These are phyloP conservation scores for Nannobrachium achirus DNA, from an alignment of 2,113 vertebrate species.

Conservation along the genomic window DNA sequence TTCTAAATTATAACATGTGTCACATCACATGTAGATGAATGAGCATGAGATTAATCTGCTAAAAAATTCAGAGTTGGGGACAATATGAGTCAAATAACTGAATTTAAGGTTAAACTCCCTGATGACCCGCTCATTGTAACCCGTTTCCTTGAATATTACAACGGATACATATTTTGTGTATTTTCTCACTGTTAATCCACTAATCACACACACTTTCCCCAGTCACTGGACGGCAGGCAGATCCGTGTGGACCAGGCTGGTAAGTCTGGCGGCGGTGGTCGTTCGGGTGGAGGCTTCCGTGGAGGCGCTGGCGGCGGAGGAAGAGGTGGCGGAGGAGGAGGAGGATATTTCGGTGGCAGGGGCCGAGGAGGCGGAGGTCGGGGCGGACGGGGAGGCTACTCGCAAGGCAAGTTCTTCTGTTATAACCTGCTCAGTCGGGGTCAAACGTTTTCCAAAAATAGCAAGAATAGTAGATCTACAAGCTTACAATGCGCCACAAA, in stretches of 20 bases:
- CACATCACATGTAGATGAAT: no score
- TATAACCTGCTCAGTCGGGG: no score
- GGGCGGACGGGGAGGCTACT: slow-evolving; percentile 82
- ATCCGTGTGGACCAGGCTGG: slow-evolving; percentile 87
- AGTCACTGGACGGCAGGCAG: slow-evolving; percentile 86
- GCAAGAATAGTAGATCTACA: no score
- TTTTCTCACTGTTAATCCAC: not conserved
- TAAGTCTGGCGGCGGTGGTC: slow-evolving; percentile 77
- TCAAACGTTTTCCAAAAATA: no score
- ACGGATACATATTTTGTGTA: not conserved
- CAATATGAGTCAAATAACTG: no score
- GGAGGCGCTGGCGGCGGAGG: slow-evolving; percentile 73
- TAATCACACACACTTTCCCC: not conserved
- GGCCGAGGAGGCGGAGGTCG: slow-evolving; percentile 79
- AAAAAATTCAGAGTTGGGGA: no score
- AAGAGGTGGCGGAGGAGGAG: slow-evolving; percentile 69
- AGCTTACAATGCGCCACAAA: no score
- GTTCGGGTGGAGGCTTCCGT: slow-evolving; percentile 79
- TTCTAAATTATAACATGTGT: no score
- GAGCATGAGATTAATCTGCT: no score
- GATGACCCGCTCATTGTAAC: no score
- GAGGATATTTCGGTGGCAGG: not conserved
- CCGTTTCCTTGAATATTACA: no score
- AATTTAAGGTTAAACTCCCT: no score
- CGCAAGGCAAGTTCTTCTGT: slow-evolving; percentile 67